Base-by-base conservation (phyloP, 1,140 invertebrate genomes). In the Orchesella cincta region DNA sequence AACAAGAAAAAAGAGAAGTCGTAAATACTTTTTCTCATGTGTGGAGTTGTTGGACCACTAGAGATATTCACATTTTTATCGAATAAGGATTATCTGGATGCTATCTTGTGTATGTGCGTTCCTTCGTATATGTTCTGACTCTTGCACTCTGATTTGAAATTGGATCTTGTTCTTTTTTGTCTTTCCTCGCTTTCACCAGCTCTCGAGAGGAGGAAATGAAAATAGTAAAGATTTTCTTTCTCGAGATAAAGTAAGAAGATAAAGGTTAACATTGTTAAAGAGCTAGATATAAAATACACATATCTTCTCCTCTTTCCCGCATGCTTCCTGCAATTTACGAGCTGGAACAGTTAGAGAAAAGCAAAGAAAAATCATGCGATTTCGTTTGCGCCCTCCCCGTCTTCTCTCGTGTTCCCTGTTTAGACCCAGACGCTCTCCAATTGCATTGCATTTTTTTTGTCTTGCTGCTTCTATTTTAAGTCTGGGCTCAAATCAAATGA, bases 401-500 rank as follows among this genome's bases (percentile, higher is more conserved):
- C 39, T 46, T 46, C 20, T 46, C 39, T 12, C 39, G 8, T 46
- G 8, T 46, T 20, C 39, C 20, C 20, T 46, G 8, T 8, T 46
- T 46, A 46, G n/a, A n/a, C n/a, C n/a, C n/a, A n/a, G n/a, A n/a
- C n/a, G n/a, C n/a, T n/a, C n/a, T n/a, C n/a, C n/a, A n/a, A n/a
- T 46, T 46, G 39, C 5, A 46, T 46, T 18, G 39, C 39, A 46
- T 46, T 46, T 46, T 46, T 8, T 18, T 46, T 46, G 5, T 46
- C 39, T 46, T 18, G 39, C 18, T 46, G 39, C 5, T 5, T 46
- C 18, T 46, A n/a, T 57, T 57, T 26, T 57, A 8, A 14, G 3
- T 57, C 52, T 57, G 12, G 52, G 52, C 23, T 18, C 52, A 57
- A 57, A 57, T 57, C 12, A 57, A 57, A 57, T n/a, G 52, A 57